Evolutionary conservation across 2,888 invertebrate species (phyloP), one percentile per base, ranked within the genome.

Genomic region (Morpho deidamia): DNA sequence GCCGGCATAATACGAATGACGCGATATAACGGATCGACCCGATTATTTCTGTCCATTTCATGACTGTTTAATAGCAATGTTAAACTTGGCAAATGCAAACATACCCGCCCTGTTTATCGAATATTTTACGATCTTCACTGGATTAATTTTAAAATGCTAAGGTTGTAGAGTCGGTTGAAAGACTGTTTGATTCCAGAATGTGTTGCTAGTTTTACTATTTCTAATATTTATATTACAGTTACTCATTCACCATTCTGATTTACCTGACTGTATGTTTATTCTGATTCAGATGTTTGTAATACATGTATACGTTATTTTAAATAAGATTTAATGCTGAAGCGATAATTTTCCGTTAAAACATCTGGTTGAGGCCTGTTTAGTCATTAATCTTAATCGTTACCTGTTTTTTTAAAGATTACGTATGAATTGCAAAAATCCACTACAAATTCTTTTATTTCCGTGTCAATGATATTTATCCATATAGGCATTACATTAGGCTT

Each of bases 21-120:
- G 78, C 78, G 78, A 74, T 85, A 77, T 88, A 88, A 88, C 87
- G 87, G 88, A 84, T 83, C 85, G 84, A 75, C 82, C 84, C 80
- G 87, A 87, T 89, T 89, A 88, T 88, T 88, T 87, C 87, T 86
- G 88, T 85, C 79, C 83, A 86, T 85, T 87, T 86, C 88, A 87
- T 74, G 86, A 85, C 88, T 88, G 88, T 87, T 88, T 88, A 86
- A 88, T 88, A 86, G 88, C 88, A 88, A 87, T 86, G 88, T 86
- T 85, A 83, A 85, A 85, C 79, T 83, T 83, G 74, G 79, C 82
- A 81, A 87, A 87, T 86, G 85, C 87, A 88, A 87, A 88, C 86
- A 88, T 70, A 83, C 77, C 76, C 74, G 83, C 83, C 82, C 81
- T 88, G 88, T 88, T 89, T 87, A 88, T 85, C 79, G 79, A 87